Percentiles rank a stretch among this genome's conserved stretches.
phyloP scores from a whole-genome alignment of 2,888 invertebrate species.

The Rotaria socialis region DNA sequence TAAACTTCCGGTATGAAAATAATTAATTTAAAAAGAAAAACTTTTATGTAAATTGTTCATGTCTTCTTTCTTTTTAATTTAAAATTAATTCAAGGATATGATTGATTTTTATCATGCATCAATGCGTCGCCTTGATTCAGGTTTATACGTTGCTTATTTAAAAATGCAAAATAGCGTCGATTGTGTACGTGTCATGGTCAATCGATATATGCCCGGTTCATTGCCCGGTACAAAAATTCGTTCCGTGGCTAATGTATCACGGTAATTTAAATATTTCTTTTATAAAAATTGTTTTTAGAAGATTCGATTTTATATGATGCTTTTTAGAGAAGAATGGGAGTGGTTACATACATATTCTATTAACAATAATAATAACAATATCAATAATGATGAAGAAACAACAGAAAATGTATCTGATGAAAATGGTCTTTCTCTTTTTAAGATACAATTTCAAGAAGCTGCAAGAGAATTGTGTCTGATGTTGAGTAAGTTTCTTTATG shows the following conservation, averaged over 20 bases:
- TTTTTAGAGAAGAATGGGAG: slow-evolving; percentile 85
- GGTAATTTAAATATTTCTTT: slow-evolving; percentile 65
- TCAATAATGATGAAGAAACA: background rate
- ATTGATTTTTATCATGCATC: slow-evolving; percentile 59
- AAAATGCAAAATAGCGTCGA: slow-evolving; percentile 94
- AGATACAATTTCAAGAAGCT: slow-evolving; percentile 1
- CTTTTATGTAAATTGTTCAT: background rate
- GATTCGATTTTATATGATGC: background rate
- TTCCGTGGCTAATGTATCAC: slow-evolving; percentile 89
- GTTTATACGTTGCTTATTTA: slow-evolving; percentile 88
- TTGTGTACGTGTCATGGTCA: slow-evolving; percentile 84
- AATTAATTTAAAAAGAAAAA: background rate
- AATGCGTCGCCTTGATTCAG: slow-evolving; percentile 70
- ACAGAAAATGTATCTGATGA: background rate
- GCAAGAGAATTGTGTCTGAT: slow-evolving; percentile 4
- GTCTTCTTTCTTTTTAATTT: background rate
- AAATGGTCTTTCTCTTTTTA: background rate
- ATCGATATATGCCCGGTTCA: slow-evolving; percentile 84
- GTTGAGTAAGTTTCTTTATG: background rate
- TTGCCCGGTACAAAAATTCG: slow-evolving; percentile 86
- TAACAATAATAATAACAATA: too few relatives aligned
- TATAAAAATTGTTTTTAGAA: slow-evolving; percentile 19
- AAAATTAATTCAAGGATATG: background rate
- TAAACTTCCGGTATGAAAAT: slow-evolving; percentile 15
- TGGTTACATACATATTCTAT: slow-evolving; percentile 63